Conservation (phyloP, 2,888 invertebrate species). For the Drosophila gaucha region DNA sequence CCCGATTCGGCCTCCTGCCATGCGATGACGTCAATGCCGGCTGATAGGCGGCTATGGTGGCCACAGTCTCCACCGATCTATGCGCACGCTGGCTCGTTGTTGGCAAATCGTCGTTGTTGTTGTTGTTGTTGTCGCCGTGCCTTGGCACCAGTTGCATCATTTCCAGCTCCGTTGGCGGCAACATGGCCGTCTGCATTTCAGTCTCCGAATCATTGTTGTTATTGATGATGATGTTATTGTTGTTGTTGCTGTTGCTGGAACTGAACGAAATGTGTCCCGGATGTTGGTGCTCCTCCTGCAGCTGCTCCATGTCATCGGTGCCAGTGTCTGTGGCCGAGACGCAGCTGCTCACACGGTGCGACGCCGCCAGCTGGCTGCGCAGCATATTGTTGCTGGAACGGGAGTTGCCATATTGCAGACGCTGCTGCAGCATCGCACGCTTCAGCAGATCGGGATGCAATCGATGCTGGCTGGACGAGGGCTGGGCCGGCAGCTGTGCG, state of each 20-base stretch:
- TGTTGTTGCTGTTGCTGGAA: background rate
- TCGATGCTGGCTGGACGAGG: constrained; percentile 1
- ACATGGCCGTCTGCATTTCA: constrained; percentile 38
- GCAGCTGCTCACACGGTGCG: constrained; percentile 23
- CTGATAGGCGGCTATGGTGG: background rate
- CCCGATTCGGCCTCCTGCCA: background rate
- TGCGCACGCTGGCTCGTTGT: constrained; percentile 33
- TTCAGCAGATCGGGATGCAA: constrained; percentile 29
- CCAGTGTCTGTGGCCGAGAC: background rate
- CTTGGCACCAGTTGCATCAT: background rate
- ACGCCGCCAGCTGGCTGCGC: constrained; percentile 32
- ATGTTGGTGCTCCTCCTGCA: background rate
- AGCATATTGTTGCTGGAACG: constrained; percentile 59
- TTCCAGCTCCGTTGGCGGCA: constrained; percentile 13
- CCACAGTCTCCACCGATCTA: background rate
- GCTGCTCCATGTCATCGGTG: constrained; percentile 1
- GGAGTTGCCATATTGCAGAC: constrained; percentile 64
- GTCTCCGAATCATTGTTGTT: constrained; percentile 8
- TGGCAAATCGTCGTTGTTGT: constrained; percentile 29
- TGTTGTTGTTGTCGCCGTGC: background rate
- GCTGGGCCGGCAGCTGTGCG: background rate
- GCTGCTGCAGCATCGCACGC: constrained; percentile 53
- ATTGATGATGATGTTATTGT: background rate
- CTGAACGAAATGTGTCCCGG: background rate
- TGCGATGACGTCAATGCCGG: too few species aligned